A percentile compares a stretch with the other conserved stretches of the same genome.
These are phyloP conservation scores for Prunella strophiata DNA, from an alignment of 2,797 vertebrate species.

Conservation along the genomic window DNA sequence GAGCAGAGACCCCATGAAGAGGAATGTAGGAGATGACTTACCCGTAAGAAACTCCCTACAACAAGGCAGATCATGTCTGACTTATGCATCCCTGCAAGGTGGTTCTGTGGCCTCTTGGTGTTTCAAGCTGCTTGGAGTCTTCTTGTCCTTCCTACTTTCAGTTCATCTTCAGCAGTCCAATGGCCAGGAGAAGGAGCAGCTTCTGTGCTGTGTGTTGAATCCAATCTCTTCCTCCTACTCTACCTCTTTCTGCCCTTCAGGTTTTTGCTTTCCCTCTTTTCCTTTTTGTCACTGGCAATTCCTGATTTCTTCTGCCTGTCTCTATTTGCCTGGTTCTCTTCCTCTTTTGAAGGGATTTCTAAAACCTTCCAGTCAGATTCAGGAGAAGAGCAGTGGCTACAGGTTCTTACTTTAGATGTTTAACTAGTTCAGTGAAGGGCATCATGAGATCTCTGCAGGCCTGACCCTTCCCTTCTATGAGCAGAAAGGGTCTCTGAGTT, in stretches of 20 bases:
- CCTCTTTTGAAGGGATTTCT: neutral
- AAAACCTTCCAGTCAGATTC: neutral
- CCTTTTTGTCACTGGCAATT: neutral
- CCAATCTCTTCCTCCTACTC: neutral
- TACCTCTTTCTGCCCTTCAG: neutral
- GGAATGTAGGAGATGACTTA: conserved; percentile 48
- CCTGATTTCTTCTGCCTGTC: neutral
- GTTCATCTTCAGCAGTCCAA: neutral
- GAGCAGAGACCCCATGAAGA: neutral
- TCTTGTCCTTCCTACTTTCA: conserved; percentile 6
- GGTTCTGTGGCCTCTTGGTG: neutral
- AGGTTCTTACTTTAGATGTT: neutral
- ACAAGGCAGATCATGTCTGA: neutral
- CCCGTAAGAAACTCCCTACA: conserved; percentile 54
- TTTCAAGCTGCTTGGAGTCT: neutral
- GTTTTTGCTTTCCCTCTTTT: neutral
- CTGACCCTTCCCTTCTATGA: neutral
- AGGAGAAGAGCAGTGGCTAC: conserved; percentile 19
- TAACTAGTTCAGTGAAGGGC: neutral
- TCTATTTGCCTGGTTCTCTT: neutral
- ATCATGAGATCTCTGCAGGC: conserved; percentile 21
- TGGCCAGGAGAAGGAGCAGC: neutral
- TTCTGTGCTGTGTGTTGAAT: neutral
- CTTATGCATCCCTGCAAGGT: neutral
- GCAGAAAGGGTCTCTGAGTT: conserved; percentile 4